Percentiles rank a stretch among this genome's conserved stretches.
Conservation (phyloP, 2,797 vertebrate species). For the Kryptopterus vitreolus region DNA sequence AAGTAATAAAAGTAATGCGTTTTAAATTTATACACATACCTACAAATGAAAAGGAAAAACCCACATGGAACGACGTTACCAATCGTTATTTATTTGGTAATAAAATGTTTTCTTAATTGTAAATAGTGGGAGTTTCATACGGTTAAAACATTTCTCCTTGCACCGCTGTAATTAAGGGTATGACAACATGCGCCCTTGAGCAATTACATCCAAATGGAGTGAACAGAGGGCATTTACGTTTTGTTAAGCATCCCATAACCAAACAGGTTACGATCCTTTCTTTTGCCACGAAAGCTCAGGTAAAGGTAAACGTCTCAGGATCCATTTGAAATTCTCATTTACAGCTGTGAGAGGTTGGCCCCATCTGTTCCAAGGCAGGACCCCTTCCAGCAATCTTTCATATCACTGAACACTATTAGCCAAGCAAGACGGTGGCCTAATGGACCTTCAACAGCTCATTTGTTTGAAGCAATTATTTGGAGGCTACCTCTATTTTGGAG, state of each 20-base stretch:
- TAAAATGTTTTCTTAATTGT: constrained; percentile 37
- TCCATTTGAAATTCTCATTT: constrained; percentile 59
- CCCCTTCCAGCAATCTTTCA: constrained; percentile 63
- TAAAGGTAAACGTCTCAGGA: constrained; percentile 55
- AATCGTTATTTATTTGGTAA: constrained; percentile 25
- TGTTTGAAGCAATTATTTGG: constrained; percentile 71
- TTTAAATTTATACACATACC: constrained; percentile 20
- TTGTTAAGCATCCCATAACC: constrained; percentile 52
- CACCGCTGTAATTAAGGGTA: constrained; percentile 37
- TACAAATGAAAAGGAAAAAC: constrained; percentile 21
- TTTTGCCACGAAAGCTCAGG: constrained; percentile 52
- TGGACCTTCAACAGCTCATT: constrained; percentile 71
- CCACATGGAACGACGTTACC: constrained; percentile 23
- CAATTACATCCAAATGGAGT: constrained; percentile 52
- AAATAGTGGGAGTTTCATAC: constrained; percentile 30
- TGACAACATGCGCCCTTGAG: constrained; percentile 25
- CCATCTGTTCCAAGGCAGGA: constrained; percentile 60
- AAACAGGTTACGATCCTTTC: constrained; percentile 46
- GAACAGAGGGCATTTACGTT: constrained; percentile 50
- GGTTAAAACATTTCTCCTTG: constrained; percentile 40
- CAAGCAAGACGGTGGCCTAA: constrained; percentile 65
- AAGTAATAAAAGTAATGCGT: constrained; percentile 32
- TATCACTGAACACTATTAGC: constrained; percentile 64
- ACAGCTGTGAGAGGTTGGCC: constrained; percentile 55
- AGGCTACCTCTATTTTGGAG: constrained; percentile 57